These are phyloP conservation scores for Lutraria rhynchaena DNA, from an alignment of 1,140 invertebrate species.

Conservation along the genomic window DNA sequence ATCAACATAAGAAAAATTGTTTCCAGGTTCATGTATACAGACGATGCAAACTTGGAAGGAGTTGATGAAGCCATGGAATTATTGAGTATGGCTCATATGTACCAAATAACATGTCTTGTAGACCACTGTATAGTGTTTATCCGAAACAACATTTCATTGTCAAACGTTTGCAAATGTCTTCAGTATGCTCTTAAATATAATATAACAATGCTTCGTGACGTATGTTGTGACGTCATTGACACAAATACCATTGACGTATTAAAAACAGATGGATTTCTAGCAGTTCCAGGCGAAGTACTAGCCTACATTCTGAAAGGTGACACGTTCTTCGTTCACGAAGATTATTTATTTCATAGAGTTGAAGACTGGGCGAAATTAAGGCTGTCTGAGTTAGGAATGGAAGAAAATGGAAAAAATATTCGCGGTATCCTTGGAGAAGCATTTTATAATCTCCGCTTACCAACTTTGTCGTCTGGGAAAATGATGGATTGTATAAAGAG, in stretches of 20 bases:
- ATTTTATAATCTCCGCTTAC: too few relatives aligned
- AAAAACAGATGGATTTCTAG: neutral
- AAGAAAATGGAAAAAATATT: too few relatives aligned
- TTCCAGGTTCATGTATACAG: too few relatives aligned
- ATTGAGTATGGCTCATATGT: neutral
- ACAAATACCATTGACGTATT: neutral
- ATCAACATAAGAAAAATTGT: too few relatives aligned
- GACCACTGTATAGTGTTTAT: neutral
- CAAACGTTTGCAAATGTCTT: neutral
- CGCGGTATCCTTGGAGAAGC: too few relatives aligned
- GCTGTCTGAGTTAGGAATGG: neutral
- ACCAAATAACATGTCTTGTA: neutral
- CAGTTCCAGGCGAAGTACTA: neutral
- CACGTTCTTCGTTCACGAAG: conserved; percentile 5
- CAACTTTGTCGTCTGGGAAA: too few relatives aligned
- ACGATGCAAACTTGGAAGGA: too few relatives aligned
- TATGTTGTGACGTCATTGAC: neutral
- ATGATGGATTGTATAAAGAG: too few relatives aligned
- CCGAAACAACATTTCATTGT: neutral
- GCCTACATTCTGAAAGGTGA: conserved; percentile 3
- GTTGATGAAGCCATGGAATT: neutral
- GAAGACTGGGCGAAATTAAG: neutral
- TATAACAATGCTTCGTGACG: neutral
- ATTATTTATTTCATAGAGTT: neutral
- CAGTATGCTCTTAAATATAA: neutral